Conservation (phyloP, 2,797 vertebrate species). For the Podarcis siculus region DNA sequence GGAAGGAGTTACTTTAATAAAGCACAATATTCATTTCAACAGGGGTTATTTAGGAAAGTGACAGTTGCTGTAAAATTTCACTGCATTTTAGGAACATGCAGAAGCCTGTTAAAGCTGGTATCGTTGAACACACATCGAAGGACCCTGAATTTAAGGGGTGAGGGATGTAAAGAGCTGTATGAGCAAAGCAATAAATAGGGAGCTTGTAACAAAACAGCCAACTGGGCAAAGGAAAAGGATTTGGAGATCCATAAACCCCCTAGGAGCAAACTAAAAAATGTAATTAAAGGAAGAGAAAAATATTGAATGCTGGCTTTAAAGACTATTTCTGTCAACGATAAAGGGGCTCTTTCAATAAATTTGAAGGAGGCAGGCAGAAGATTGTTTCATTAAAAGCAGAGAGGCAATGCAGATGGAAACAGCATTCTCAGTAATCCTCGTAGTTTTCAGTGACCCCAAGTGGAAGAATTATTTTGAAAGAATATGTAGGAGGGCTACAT, state of each 20-base stretch:
- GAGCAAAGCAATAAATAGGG: slow-evolving; percentile 71
- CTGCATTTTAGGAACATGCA: slow-evolving; percentile 23
- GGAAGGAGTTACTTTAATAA: slow-evolving; percentile 21
- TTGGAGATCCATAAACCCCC: slow-evolving; percentile 64
- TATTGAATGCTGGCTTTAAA: slow-evolving; percentile 55
- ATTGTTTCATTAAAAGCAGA: slow-evolving; percentile 24
- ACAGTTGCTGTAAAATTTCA: slow-evolving; percentile 40
- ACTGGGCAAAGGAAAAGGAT: slow-evolving; percentile 45
- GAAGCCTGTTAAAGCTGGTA: slow-evolving; percentile 39
- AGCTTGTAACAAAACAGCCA: slow-evolving; percentile 63
- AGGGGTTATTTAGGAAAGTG: slow-evolving; percentile 42
- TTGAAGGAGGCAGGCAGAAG: slow-evolving; percentile 47
- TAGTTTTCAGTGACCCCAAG: not conserved
- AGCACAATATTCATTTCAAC: slow-evolving; percentile 32
- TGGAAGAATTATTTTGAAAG: not conserved
- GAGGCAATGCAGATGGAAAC: slow-evolving; percentile 22
- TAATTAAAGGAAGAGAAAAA: slow-evolving; percentile 60
- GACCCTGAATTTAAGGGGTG: slow-evolving; percentile 60
- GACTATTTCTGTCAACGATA: slow-evolving; percentile 49
- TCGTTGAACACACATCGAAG: slow-evolving; percentile 66
- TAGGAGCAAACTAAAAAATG: slow-evolving; percentile 62
- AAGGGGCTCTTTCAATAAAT: slow-evolving; percentile 49
- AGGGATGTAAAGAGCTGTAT: slow-evolving; percentile 55
- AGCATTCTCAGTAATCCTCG: not conserved
- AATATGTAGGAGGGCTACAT: not conserved